These are phyloP conservation scores for Amiota minor DNA, from an alignment of 2,888 invertebrate species.

Conservation along the genomic window DNA sequence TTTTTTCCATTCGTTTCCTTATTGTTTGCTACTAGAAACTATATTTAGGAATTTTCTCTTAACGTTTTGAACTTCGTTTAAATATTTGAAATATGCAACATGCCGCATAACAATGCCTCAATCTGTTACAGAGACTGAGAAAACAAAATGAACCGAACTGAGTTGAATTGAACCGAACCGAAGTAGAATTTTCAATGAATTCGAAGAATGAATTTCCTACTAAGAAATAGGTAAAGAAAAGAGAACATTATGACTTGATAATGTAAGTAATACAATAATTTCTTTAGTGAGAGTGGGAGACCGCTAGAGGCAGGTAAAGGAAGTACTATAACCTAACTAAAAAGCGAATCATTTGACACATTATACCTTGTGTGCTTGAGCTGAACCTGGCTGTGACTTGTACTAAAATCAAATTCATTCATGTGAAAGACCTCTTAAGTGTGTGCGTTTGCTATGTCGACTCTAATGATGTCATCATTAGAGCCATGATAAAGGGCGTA, in stretches of 20 bases:
- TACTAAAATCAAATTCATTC: not conserved
- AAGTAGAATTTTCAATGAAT: slow-evolving; percentile 49
- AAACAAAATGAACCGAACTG: not conserved
- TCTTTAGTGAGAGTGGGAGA: no score
- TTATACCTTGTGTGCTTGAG: not conserved
- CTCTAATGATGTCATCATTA: not conserved
- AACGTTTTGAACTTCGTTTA: slow-evolving; percentile 42
- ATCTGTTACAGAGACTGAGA: not conserved
- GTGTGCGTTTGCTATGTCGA: not conserved
- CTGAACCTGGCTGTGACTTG: not conserved
- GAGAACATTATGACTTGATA: not conserved
- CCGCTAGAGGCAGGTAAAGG: no score
- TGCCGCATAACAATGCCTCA: slow-evolving; percentile 1
- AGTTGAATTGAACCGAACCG: not conserved
- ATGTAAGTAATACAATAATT: no score
- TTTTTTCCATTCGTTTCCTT: no score
- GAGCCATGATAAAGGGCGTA: not conserved
- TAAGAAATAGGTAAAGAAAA: not conserved
- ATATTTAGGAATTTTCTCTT: slow-evolving; percentile 34
- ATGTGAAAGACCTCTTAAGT: not conserved
- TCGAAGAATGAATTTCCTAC: not conserved
- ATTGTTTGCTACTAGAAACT: not conserved
- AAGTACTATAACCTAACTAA: no score
- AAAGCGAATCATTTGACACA: no score
- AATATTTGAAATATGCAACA: slow-evolving; percentile 41